Conservation (phyloP, 2,113 vertebrate species). For the Uria lomvia region DNA sequence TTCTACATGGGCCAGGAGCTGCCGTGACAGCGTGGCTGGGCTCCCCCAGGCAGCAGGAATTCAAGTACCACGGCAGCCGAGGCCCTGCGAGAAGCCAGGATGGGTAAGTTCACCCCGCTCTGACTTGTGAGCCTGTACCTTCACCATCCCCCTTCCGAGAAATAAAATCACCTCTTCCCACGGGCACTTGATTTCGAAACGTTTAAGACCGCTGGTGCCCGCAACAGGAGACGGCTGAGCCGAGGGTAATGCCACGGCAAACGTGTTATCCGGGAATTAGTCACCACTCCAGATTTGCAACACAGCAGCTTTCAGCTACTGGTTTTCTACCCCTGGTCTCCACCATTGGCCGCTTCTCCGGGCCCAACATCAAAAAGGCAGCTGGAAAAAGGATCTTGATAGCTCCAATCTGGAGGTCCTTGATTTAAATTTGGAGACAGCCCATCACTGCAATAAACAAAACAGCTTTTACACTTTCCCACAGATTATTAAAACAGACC, state of each 20-base stretch:
- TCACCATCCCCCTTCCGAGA: neutral
- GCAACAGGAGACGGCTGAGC: neutral
- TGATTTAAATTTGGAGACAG: neutral
- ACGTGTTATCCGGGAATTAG: neutral
- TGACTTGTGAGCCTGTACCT: neutral
- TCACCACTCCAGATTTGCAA: neutral
- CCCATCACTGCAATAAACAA: neutral
- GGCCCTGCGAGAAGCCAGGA: rapidly evolving
- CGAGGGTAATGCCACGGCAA: neutral
- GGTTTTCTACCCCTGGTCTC: neutral
- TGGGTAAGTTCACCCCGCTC: neutral
- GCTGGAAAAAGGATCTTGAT: neutral
- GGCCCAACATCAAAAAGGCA: neutral
- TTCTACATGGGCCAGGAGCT: neutral
- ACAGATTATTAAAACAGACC: neutral
- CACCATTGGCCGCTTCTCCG: neutral
- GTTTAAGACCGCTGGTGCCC: neutral
- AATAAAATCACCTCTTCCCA: neutral
- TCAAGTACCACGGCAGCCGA: neutral
- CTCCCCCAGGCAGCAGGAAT: neutral
- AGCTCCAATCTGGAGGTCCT: neutral
- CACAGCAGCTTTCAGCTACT: neutral
- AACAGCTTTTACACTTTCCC: neutral
- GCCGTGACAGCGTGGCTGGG: neutral
- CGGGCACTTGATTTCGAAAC: neutral